Percentiles rank a stretch among this genome's conserved stretches.
Evolutionary conservation across 2,113 vertebrate species (phyloP).

Genomic region (Gobiocypris rarus): DNA sequence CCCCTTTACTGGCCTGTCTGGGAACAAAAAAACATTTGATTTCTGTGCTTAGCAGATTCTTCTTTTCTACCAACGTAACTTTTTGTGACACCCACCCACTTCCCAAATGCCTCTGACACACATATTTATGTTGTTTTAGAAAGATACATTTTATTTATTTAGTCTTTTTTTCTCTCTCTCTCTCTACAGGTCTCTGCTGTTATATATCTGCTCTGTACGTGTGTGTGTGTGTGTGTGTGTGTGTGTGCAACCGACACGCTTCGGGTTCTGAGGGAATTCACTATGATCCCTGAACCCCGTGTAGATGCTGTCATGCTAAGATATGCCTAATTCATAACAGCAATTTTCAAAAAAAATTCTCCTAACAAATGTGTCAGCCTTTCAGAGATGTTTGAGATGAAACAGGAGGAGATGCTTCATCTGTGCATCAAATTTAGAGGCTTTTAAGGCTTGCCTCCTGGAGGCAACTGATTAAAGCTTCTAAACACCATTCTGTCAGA

Average conservation of each 20-base stretch:
- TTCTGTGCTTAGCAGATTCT: background rate
- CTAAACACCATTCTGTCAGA: slow-evolving; percentile 11
- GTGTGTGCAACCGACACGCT: too few species aligned
- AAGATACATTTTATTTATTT: background rate
- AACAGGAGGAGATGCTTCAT: slow-evolving; percentile 34
- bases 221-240: background rate
- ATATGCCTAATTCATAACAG: slow-evolving; percentile 28
- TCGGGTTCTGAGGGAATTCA: slow-evolving; percentile 12
- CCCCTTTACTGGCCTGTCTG: too few species aligned
- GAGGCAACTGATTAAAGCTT: slow-evolving; percentile 13
- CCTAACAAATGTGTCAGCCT: slow-evolving; percentile 14
- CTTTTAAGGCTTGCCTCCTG: slow-evolving; percentile 5
- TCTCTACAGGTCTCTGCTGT: background rate
- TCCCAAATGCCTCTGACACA: background rate
- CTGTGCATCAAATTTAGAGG: slow-evolving; percentile 17
- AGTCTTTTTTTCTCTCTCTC: background rate
- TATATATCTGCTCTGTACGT: background rate
- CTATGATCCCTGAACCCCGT: background rate
- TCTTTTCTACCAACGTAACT: background rate
- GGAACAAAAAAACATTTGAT: background rate
- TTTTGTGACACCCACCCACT: slow-evolving; percentile 7
- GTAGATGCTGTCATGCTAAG: slow-evolving; percentile 7
- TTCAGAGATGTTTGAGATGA: slow-evolving; percentile 11
- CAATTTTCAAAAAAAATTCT: background rate
- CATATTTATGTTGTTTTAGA: slow-evolving; percentile 1